These are phyloP conservation scores for Oreamnos americanus DNA, from an alignment of 2,113 vertebrate genomes.

Conservation along the genomic window DNA sequence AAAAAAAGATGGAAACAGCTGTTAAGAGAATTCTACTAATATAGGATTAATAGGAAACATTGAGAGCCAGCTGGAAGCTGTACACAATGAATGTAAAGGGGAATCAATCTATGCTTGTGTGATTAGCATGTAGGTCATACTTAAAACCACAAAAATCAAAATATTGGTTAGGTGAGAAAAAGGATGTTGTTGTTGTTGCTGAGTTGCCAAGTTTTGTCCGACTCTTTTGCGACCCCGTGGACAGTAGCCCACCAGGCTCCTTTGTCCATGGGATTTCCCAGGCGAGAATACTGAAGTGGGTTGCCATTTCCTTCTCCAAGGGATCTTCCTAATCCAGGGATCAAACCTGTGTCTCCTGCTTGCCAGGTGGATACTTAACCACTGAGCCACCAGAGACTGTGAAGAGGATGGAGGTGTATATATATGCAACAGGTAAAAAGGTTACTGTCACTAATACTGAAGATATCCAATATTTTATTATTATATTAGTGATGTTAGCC, in stretches of 20 bases:
- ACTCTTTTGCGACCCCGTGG: background rate
- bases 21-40: background rate
- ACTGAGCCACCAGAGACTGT: background rate
- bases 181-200: background rate
- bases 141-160: background rate
- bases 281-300: background rate
- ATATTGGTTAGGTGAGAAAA: background rate
- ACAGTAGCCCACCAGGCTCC: background rate
- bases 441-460: background rate
- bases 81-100: background rate
- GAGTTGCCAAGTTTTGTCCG: background rate
- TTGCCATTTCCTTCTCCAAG: background rate
- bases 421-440: background rate
- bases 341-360: background rate
- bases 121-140: background rate
- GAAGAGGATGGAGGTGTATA: background rate
- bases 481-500: background rate
- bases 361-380: background rate
- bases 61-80: background rate
- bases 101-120: background rate
- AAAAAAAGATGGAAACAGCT: background rate
- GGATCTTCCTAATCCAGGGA: background rate
- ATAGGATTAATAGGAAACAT: background rate
- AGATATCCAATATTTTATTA: background rate
- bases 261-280: background rate